phyloP scores from a whole-genome alignment of 2,888 invertebrate species.

The Phyllotreta cruciferae region DNA sequence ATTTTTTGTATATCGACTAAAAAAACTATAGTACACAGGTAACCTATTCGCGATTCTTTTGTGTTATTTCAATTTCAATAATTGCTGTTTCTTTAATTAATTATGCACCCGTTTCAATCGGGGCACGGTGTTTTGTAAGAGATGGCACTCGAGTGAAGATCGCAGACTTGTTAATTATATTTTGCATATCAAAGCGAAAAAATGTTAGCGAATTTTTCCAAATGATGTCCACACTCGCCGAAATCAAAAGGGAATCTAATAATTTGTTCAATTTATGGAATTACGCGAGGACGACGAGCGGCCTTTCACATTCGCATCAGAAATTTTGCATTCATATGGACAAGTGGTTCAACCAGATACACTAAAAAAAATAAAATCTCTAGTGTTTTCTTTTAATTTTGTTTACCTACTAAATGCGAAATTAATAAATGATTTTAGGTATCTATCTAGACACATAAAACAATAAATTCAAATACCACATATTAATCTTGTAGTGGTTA shows the following conservation, averaged over 20 bases:
- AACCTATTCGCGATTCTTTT: slow-evolving; percentile 10
- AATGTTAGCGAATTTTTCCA: slow-evolving; percentile 28
- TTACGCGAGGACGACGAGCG: slow-evolving; percentile 48
- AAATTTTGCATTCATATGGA: slow-evolving; percentile 51
- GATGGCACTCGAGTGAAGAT: slow-evolving; percentile 33
- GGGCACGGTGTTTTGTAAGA: slow-evolving; percentile 27
- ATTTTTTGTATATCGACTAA: background rate
- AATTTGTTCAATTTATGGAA: slow-evolving; percentile 52
- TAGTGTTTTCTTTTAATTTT: no score
- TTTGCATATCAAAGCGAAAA: slow-evolving; percentile 38
- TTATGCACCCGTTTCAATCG: slow-evolving; percentile 37
- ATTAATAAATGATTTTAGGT: no score
- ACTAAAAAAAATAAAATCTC: background rate
- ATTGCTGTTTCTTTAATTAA: slow-evolving; percentile 38
- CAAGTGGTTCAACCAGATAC: slow-evolving; percentile 33
- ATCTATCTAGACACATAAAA: no score
- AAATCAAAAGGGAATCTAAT: slow-evolving; percentile 43
- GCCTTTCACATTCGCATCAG: slow-evolving; percentile 51
- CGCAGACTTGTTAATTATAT: slow-evolving; percentile 38
- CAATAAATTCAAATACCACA: no score
- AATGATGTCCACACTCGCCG: slow-evolving; percentile 22
- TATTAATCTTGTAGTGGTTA: background rate
- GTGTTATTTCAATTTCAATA: slow-evolving; percentile 24
- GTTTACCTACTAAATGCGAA: no score
- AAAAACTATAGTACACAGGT: background rate